Base-by-base conservation (phyloP, 2,888 invertebrate species). In the Phyllotreta cruciferae region DNA sequence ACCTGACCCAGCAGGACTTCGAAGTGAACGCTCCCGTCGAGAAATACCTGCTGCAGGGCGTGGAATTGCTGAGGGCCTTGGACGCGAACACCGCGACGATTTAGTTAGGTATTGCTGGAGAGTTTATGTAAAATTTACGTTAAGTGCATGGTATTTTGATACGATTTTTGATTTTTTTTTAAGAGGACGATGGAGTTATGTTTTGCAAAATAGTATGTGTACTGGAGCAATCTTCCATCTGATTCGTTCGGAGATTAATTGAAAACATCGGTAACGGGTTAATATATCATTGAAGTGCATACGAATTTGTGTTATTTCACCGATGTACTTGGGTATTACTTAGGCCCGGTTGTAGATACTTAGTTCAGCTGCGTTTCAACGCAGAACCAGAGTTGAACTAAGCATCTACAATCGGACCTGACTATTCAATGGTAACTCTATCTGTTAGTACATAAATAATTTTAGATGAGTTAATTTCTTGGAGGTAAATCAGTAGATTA, bases 1-100 rank as follows among this genome's bases (percentile, higher is more conserved):
- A 84, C 71, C 76, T 85, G 42, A 84, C 83, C 1, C 82, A 83
- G 66, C 83, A 82, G 67, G 85, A 85, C 71, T 85, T 80, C 69
- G 85, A 84, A 67, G 85, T 85, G 11, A 85, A 85, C 70, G 85
- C 85, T 8, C 85, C 85, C 1, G 80, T 83, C 5, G 70, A 78
- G 60, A 78, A 73, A 60, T 72, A 76, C 14, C 76, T 85, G 39
- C 74, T 85, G 14, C 82, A 83, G 65, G 85, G 85, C 7, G 80
- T 82, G 56, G 85, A 85, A 58, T 74, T 85, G 49, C 75, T 85
- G 41, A 81, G 75, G 36, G 85, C 85, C 13, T 76, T 85, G 35
- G 84, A 84, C 39, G 72, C 84, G 36, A 83, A 83, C 44, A 71
- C 75, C 36, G 71, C 71, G 65, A 70, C 71, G 67, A 78, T 80